phyloP scores from a whole-genome alignment of 2,113 vertebrate genomes.

The Thamnophis sirtalis region DNA sequence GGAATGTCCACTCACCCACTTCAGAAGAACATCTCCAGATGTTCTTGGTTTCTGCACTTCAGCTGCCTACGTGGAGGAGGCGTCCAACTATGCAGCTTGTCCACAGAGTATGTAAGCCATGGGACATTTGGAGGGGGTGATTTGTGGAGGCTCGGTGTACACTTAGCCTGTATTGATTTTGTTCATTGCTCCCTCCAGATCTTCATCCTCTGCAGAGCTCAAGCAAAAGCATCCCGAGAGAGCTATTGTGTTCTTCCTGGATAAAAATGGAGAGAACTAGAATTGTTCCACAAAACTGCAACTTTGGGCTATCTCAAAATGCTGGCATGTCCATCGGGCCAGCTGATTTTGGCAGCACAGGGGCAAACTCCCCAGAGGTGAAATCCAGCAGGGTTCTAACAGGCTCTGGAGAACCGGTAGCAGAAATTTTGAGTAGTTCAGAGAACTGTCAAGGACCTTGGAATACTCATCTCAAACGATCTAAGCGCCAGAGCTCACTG shows the following conservation, averaged over 20 bases:
- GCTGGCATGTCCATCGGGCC: not conserved
- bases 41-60: not conserved
- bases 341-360: not conserved
- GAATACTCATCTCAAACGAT: too few species aligned
- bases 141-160: not conserved
- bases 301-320: too few species aligned
- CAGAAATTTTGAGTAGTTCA: too few species aligned
- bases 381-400: too few species aligned
- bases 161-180: not conserved
- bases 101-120: not conserved
- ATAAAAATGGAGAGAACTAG: too few species aligned
- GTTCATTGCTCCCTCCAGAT: not conserved
- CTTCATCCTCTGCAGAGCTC: not conserved
- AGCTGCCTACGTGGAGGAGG: not conserved
- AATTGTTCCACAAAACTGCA: not conserved
- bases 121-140: not conserved
- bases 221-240: not conserved
- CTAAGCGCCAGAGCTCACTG: too few species aligned
- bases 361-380: not conserved
- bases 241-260: not conserved
- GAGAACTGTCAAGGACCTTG: too few species aligned
- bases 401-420: too few species aligned
- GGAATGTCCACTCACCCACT: not conserved
- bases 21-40: not conserved
- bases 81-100: not conserved